A percentile compares a stretch with the other conserved stretches of the same genome.
Conservation (phyloP, 2,888 invertebrate genomes). For the Scelioninae gen. 1 region DNA sequence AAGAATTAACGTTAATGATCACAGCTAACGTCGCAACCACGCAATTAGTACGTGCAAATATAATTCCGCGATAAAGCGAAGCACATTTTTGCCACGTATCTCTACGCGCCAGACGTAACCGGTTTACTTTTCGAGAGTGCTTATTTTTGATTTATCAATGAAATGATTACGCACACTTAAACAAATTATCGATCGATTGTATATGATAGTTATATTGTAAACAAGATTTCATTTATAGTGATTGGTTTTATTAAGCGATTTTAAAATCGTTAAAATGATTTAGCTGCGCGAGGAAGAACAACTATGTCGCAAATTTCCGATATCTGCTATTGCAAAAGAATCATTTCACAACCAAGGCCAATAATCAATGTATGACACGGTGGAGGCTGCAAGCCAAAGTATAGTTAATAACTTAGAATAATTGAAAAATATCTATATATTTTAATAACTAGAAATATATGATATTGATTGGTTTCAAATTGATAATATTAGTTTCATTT, state of each 20-base stretch:
- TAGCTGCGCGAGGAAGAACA: conserved; percentile 13
- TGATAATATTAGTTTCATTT: too few relatives aligned
- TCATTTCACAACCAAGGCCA: conserved; percentile 49
- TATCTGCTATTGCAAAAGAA: conserved; percentile 56
- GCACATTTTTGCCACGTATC: conserved; percentile 8
- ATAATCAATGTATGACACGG: conserved; percentile 47
- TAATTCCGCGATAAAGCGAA: conserved; percentile 26
- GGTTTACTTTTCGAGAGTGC: conserved; percentile 9
- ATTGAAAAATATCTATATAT: too few relatives aligned
- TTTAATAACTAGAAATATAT: too few relatives aligned
- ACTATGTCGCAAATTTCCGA: conserved; percentile 44
- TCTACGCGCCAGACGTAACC: not conserved
- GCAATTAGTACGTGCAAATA: conserved; percentile 52
- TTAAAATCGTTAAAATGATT: conserved; percentile 16
- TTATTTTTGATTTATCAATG: conserved; percentile 14
- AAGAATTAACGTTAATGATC: conserved; percentile 35
- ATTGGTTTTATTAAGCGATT: not conserved
- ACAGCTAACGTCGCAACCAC: conserved; percentile 30
- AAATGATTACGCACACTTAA: not conserved
- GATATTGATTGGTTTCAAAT: too few relatives aligned
- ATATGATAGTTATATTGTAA: not conserved
- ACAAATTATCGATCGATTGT: conserved; percentile 2
- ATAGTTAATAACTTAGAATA: not conserved
- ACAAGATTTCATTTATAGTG: too few relatives aligned
- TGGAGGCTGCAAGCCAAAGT: conserved; percentile 34